Percentiles rank a stretch among this genome's conserved stretches.
Evolutionary conservation across 2,113 vertebrate genomes (phyloP).

Genomic region (Neogale vison): DNA sequence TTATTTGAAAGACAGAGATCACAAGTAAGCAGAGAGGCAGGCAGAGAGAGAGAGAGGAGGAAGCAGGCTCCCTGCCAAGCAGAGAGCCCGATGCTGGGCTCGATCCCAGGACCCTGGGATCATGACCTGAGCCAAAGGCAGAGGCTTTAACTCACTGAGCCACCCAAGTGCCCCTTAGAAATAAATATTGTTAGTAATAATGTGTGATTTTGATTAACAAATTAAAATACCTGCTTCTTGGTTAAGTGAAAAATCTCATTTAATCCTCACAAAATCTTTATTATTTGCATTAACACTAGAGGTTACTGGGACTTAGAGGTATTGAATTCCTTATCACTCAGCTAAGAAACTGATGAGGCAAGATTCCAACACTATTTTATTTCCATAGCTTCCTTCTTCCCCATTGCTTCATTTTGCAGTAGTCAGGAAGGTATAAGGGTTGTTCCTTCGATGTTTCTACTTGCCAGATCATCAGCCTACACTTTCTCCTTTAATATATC

Average conservation of each 20-base stretch:
- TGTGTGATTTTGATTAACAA: neutral
- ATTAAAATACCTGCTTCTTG: neutral
- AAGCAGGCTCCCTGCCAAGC: no score
- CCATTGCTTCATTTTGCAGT: neutral
- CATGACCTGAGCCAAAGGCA: no score
- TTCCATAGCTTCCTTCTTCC: neutral
- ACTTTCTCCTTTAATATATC: neutral
- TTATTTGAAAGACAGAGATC: no score
- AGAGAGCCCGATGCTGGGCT: no score
- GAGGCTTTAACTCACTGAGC: no score
- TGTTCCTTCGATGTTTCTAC: neutral
- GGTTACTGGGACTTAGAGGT: neutral
- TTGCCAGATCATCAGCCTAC: neutral
- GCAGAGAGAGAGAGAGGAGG: no score
- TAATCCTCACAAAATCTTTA: neutral
- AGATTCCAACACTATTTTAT: neutral
- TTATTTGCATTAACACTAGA: constrained; percentile 5
- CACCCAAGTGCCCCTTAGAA: neutral
- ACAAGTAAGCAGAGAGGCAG: no score
- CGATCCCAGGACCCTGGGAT: no score
- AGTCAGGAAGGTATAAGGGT: neutral
- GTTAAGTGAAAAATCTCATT: neutral
- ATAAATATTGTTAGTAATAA: neutral
- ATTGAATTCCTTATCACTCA: neutral
- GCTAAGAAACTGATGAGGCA: neutral